A percentile compares a stretch with the other conserved stretches of the same genome.
Conservation (phyloP, 1,140 invertebrate genomes). For the Meteorus sp. region DNA sequence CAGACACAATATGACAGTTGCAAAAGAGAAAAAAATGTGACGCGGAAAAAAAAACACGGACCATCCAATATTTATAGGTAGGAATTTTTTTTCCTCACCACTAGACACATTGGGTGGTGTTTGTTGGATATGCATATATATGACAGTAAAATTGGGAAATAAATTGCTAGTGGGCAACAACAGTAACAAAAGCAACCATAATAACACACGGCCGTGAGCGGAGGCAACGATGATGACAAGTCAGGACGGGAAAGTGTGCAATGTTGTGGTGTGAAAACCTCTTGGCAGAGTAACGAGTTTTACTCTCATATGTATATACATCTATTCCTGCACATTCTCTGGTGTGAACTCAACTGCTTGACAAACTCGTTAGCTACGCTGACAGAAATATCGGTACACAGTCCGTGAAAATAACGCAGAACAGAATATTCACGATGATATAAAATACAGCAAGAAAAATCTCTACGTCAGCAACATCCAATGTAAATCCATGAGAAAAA, state of each 20-base stretch:
- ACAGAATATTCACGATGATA: too few species aligned
- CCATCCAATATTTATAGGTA: neutral
- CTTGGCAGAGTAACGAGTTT: too few species aligned
- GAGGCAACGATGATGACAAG: conserved; percentile 6
- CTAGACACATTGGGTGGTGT: neutral
- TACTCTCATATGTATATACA: too few species aligned
- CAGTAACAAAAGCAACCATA: too few species aligned
- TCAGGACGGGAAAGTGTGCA: too few species aligned
- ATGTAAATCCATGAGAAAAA: conserved; percentile 20
- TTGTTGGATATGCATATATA: neutral
- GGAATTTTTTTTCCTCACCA: neutral
- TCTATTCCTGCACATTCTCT: neutral
- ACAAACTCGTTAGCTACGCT: conserved; percentile 23
- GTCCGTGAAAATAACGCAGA: conserved; percentile 21
- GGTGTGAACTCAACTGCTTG: neutral
- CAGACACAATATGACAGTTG: too few species aligned
- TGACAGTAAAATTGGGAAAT: conserved; percentile 11
- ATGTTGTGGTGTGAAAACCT: too few species aligned
- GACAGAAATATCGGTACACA: conserved; percentile 21
- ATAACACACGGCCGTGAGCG: too few species aligned
- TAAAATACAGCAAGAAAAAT: too few species aligned
- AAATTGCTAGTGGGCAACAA: conserved; percentile 14
- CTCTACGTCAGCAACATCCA: too few species aligned
- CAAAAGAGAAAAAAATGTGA: neutral
- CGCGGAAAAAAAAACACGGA: neutral